phyloP scores from a whole-genome alignment of 2,113 vertebrate species.

The Otis tarda region DNA sequence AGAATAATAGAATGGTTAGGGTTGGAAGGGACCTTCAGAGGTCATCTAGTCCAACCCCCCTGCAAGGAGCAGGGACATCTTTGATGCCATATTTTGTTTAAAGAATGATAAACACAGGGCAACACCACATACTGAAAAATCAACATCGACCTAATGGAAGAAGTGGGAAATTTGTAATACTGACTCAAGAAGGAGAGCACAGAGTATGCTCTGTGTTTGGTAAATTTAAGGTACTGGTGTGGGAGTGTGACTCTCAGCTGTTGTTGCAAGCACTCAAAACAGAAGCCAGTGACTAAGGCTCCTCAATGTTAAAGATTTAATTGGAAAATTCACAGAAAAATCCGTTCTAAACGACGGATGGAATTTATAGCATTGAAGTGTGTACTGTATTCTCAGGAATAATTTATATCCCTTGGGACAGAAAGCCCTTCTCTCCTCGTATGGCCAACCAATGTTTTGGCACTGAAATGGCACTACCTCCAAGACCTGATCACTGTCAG shows the following conservation, averaged over 20 bases:
- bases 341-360: not conserved
- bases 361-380: not conserved
- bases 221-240: not conserved
- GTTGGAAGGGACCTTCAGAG: no score
- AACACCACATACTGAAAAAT: not conserved
- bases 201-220: not conserved
- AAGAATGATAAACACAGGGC: not conserved
- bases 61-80: no score
- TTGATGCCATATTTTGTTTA: not conserved
- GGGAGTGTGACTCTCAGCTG: not conserved
- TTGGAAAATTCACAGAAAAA: not conserved
- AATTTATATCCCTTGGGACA: not conserved
- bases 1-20: no score
- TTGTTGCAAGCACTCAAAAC: not conserved
- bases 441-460: not conserved
- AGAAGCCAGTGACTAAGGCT: not conserved
- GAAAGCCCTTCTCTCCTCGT: not conserved
- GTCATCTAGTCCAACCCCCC: no score
- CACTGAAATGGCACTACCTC: not conserved
- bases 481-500: not conserved
- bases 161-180: not conserved
- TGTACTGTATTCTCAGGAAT: not conserved
- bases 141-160: not conserved
- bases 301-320: not conserved
- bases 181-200: not conserved